These are phyloP conservation scores for Carpatolechia fugitivella DNA, from an alignment of 2,888 invertebrate genomes.

Conservation along the genomic window DNA sequence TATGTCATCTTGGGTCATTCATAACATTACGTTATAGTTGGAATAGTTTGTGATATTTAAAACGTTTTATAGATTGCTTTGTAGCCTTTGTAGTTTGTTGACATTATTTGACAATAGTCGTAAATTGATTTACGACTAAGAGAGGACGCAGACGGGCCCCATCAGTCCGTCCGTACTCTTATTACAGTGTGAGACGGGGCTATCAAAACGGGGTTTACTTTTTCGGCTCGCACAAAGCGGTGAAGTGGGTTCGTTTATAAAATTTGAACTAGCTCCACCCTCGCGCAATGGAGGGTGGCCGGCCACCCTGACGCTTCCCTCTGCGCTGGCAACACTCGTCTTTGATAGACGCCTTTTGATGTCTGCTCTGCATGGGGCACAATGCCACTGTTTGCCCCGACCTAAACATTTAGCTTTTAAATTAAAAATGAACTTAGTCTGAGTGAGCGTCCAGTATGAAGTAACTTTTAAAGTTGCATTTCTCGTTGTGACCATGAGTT, in stretches of 20 bases:
- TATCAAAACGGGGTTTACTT: slow-evolving; percentile 7
- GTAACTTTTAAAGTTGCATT: too few species aligned
- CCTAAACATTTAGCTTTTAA: slow-evolving; percentile 54
- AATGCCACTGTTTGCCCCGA: slow-evolving; percentile 60
- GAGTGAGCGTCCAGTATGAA: slow-evolving; percentile 28
- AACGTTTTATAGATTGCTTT: too few species aligned
- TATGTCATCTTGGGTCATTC: neutral
- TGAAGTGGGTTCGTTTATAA: slow-evolving; percentile 42
- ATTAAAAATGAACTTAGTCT: slow-evolving; percentile 47
- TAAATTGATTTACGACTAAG: slow-evolving; percentile 10
- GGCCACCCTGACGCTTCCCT: slow-evolving; percentile 48
- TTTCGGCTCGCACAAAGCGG: slow-evolving; percentile 9
- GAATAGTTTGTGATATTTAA: neutral
- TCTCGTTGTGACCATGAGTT: too few species aligned
- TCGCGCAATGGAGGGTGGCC: slow-evolving; percentile 52
- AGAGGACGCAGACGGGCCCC: slow-evolving; percentile 3
- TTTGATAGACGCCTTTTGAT: slow-evolving; percentile 74
- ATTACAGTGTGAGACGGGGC: slow-evolving; percentile 4
- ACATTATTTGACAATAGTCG: neutral
- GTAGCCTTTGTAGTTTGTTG: neutral
- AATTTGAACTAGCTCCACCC: slow-evolving; percentile 53
- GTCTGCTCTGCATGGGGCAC: slow-evolving; percentile 59
- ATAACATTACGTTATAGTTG: neutral
- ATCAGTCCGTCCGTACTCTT: slow-evolving; percentile 4
- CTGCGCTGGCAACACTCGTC: slow-evolving; percentile 50